Evolutionary conservation across 2,113 vertebrate genomes (phyloP), one percentile per base, ranked within the genome.

Genomic region (Phasianus colchicus): DNA sequence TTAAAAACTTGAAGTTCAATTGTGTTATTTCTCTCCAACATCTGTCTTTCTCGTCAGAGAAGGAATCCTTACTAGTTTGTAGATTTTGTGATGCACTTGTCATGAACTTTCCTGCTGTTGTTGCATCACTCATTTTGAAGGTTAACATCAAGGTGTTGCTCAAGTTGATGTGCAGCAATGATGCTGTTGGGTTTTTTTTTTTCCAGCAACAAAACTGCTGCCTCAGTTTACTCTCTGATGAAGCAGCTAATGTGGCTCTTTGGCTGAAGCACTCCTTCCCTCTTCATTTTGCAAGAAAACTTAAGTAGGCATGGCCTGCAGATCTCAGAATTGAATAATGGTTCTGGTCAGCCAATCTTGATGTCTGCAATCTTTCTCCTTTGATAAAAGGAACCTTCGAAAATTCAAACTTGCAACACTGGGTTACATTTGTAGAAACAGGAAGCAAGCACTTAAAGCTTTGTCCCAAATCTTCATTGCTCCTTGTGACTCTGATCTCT

Each of bases 381-480:
- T 70, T 30, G 20, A 30, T 90, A 7, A 72, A 92, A 84, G 40
- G 40, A 90, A 57, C 48, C 69, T 78, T 91, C 29, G 0, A 29
- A 77, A 12, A 21, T 29, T 73, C 13, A 25, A 38, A 83, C 55
- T 88, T 93, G 65, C 52, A 81, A 20, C 52, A 29, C 25, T 77
- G 69, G 29, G 30, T 57, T 1, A 0, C 45, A 58, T 54, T 30
- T 47, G 47, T 40, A 86, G 82, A 80, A 97, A 90, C 52, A 92
- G 94, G 89, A 96, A 81, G 47, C 60, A 57, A 81, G 55, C 30
- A 15, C 72, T 89, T 92, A n/a, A 50, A 77, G 77, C 43, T 63
- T 78, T 89, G 76, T 93, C 52, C 79, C 80, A 86, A 66, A 83
- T 90, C 86, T 74, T 58, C 54, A 30, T 38, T 78, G 79, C 89